These are phyloP conservation scores for Copsychus sechellarum DNA, from an alignment of 2,113 vertebrate genomes.

Conservation along the genomic window DNA sequence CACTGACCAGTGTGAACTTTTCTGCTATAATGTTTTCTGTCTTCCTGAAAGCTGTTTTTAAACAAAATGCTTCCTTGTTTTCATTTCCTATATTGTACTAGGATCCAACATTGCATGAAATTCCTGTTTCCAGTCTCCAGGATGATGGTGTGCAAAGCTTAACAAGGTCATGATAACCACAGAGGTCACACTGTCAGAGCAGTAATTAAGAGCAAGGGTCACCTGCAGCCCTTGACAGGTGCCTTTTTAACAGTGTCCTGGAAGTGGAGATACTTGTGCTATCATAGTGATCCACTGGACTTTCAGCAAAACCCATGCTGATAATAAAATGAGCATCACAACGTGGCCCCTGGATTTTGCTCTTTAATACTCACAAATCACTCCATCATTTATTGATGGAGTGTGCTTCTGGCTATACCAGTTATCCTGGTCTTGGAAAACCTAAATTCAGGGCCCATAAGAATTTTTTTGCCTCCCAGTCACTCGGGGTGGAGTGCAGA, in stretches of 20 bases:
- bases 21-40: not conserved
- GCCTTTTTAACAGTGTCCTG: not conserved
- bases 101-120: not conserved
- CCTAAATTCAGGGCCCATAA: not conserved
- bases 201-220: not conserved
- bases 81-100: not conserved
- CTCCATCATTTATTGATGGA: not conserved
- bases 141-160: not conserved
- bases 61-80: not conserved
- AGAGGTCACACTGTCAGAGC: not conserved
- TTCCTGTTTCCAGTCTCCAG: constrained; percentile 31
- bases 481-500: accelerated
- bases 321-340: not conserved
- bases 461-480: not conserved
- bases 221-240: not conserved
- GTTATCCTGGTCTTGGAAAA: not conserved
- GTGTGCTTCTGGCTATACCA: not conserved
- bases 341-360: not conserved
- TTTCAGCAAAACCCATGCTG: not conserved
- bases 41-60: not conserved
- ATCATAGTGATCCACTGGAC: not conserved
- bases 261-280: not conserved
- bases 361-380: not conserved
- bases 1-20: constrained; percentile 3
- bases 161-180: not conserved